A percentile compares a stretch with the other conserved stretches of the same genome.
Conservation (phyloP, 2,888 invertebrate species). For the Chrysolina oricalcia region DNA sequence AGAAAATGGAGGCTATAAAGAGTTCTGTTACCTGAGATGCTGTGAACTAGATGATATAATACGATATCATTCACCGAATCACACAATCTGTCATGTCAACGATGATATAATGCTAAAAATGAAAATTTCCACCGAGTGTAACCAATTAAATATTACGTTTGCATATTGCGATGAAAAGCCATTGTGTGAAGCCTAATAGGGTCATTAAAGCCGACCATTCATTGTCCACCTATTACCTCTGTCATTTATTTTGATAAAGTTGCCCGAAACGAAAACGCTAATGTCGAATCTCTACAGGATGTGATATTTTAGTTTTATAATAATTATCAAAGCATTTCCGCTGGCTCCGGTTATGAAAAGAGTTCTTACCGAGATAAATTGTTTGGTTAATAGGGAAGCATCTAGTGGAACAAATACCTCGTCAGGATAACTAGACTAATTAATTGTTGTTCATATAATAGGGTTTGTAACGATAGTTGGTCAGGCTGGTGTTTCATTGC, state of each 20-base stretch:
- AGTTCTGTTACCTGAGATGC: no score
- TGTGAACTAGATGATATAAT: not conserved
- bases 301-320: slow-evolving; percentile 65
- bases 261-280: slow-evolving; percentile 53
- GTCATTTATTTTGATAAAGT: slow-evolving; percentile 41
- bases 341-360: slow-evolving; percentile 53
- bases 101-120: slow-evolving; percentile 10
- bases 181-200: slow-evolving; percentile 8
- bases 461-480: slow-evolving; percentile 9
- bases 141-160: slow-evolving; percentile 32
- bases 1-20: no score
- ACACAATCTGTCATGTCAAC: not conserved
- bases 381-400: slow-evolving; percentile 54
- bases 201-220: slow-evolving; percentile 8
- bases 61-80: not conserved
- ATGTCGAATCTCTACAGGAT: slow-evolving; percentile 61
- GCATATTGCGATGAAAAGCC: not conserved
- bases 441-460: slow-evolving; percentile 21
- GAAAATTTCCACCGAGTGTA: slow-evolving; percentile 22
- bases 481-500: not conserved
- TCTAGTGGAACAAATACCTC: slow-evolving; percentile 50
- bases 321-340: slow-evolving; percentile 62
- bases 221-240: slow-evolving; percentile 19
- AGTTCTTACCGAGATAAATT: slow-evolving; percentile 54
- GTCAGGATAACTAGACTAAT: slow-evolving; percentile 9